A percentile compares a stretch with the other conserved stretches of the same genome.
These are phyloP conservation scores for rat (Rattus norvegicus) DNA, from an alignment of 2,113 vertebrate species.

Conservation along the genomic window GRCr8 NC_086026.1:106887001-106887500, in stretches of 20 bases:
- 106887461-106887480: slow-evolving; percentile 35
- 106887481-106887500: slow-evolving; percentile 29
- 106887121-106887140: too few species aligned
- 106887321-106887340: neutral
- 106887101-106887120: too few species aligned
- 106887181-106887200: neutral
- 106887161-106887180: too few species aligned
- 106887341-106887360: neutral
- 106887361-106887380: slow-evolving; percentile 1
- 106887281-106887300: neutral
- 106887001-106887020: too few species aligned
- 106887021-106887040: too few species aligned
- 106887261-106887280: neutral
- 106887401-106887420: neutral
- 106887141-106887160: too few species aligned
- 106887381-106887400: neutral
- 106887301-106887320: neutral
- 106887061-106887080: too few species aligned
- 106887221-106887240: neutral
- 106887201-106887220: neutral
- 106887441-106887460: neutral
- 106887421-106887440: slow-evolving; percentile 27
- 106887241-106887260: neutral
- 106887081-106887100: too few species aligned
- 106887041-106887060: too few species aligned